Evolutionary conservation across 2,797 vertebrate genomes (phyloP).

Genomic region (Sebastolobus altivelis): DNA sequence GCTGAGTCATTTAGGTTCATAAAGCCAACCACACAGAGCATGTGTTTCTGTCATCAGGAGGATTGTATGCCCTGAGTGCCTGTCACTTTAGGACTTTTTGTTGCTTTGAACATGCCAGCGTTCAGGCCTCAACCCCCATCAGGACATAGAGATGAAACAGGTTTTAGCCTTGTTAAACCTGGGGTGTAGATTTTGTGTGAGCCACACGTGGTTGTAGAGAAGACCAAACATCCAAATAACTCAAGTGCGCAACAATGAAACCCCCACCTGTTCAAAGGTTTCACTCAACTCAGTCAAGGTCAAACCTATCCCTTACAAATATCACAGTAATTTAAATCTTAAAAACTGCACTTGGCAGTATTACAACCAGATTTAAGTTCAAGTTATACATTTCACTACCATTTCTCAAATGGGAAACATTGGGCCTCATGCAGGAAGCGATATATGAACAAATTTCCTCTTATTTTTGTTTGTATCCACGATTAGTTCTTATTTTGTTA

Average conservation of each 20-base stretch:
- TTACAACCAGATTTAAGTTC: background rate
- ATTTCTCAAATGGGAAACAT: constrained; percentile 3
- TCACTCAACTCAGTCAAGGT: constrained; percentile 58
- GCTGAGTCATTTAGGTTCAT: constrained; percentile 63
- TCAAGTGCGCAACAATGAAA: constrained; percentile 32
- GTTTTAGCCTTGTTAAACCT: constrained; percentile 66
- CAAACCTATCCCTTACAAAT: constrained; percentile 8
- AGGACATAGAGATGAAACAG: constrained; percentile 62
- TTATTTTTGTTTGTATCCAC: too few species aligned
- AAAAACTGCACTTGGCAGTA: constrained; percentile 23
- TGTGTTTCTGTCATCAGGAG: constrained; percentile 83
- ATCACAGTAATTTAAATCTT: constrained; percentile 1
- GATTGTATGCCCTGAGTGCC: constrained; percentile 69
- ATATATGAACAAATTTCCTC: background rate
- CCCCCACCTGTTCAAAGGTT: constrained; percentile 67
- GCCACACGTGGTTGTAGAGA: constrained; percentile 47
- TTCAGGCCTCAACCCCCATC: constrained; percentile 40
- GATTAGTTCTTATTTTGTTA: too few species aligned
- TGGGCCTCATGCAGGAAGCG: background rate
- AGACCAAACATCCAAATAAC: constrained; percentile 66
- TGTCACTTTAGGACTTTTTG: constrained; percentile 62
- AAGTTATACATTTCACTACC: background rate
- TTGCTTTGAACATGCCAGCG: constrained; percentile 69
- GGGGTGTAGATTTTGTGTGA: constrained; percentile 24
- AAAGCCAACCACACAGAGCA: constrained; percentile 68